Evolutionary conservation across 2,888 invertebrate species (phyloP).

Genomic region (Drosophila aldrichi): DNA sequence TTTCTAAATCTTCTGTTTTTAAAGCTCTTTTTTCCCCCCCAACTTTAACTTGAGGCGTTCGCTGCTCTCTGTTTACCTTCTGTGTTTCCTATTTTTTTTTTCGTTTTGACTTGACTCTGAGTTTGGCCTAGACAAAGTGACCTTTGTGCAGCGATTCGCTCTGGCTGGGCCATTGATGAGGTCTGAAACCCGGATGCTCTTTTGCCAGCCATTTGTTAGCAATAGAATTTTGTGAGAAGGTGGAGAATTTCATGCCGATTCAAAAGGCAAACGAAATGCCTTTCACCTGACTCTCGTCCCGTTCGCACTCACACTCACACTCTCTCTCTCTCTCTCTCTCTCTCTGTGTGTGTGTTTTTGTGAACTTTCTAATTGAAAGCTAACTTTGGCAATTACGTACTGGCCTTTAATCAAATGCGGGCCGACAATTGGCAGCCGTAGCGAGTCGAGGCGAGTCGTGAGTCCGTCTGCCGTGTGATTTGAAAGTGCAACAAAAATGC

Average conservation of each 20-base stretch:
- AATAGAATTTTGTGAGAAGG: slow-evolving; percentile 56
- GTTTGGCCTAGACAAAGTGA: slow-evolving; percentile 64
- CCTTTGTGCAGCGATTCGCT: slow-evolving; percentile 58
- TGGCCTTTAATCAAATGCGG: slow-evolving; percentile 72
- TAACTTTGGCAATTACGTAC: slow-evolving; percentile 78
- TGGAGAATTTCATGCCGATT: slow-evolving; percentile 54
- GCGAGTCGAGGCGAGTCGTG: not conserved
- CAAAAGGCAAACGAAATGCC: slow-evolving; percentile 68
- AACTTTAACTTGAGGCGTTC: slow-evolving; percentile 27
- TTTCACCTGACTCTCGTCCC: slow-evolving; percentile 47
- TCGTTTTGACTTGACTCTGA: slow-evolving; percentile 11
- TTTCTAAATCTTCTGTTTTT: slow-evolving; percentile 40
- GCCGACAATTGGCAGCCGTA: slow-evolving; percentile 17
- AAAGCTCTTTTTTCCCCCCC: slow-evolving; percentile 39
- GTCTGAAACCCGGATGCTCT: slow-evolving; percentile 21
- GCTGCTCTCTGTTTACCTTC: slow-evolving; percentile 8
- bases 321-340: not conserved
- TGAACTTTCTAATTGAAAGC: slow-evolving; percentile 81
- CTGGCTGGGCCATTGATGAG: slow-evolving; percentile 50
- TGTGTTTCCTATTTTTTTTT: slow-evolving; percentile 26
- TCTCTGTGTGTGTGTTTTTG: slow-evolving; percentile 31
- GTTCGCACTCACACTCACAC: too few species aligned
- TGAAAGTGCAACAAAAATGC: slow-evolving; percentile 61
- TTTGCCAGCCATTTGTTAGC: slow-evolving; percentile 43
- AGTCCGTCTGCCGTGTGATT: slow-evolving; percentile 34